Base-by-base conservation (phyloP, 2,797 vertebrate species). In the Ctenochaetus hawaiiensis region DNA sequence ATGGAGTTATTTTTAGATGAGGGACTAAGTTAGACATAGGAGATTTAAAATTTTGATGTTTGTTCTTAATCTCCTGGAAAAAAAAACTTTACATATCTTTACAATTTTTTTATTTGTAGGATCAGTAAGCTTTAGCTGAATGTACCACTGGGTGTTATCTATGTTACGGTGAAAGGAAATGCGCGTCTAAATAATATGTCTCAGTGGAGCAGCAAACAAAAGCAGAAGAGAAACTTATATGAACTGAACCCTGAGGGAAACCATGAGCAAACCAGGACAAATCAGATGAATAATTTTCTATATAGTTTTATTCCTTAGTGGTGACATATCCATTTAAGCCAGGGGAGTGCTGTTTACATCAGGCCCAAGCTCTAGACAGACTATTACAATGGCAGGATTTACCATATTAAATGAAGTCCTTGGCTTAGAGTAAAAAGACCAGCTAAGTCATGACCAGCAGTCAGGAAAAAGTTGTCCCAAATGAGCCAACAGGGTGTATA, bases 371-470 rank as follows among this genome's bases (percentile, higher is more conserved):
- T 78, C 47, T 13, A 75, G 53, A 69, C 58, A 51, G 57, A 74
- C 79, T 72, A 44, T 82, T 75, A 56, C 39, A 75, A 76, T 45
- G 64, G 49, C 39, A 68, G 72, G 67, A 87, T 79, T 76, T 78
- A 82, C 39, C 70, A 65, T 56, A 43, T 5, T 52, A 57, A 81
- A 65, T 45, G 26, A 72, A 67, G 22, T 62, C 52, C 23, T 30
- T 56, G 58, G 39, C 49, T 6, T 75, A 48, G 63, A 81, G 68
- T 54, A 57, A 34, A 62, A 62, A 48, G 14, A 81, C 59, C 44
- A 37, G 52, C 26, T 64, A 51, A 67, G 67, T 66, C 34, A 59
- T 30, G 80, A 54, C 39, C 47, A 41, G 51, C 14, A 68, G 64
- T 72, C 48, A 66, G 22, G 61, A 47, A 77, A 44, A 68, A 14